Evolutionary conservation across 2,888 invertebrate genomes (phyloP).

Genomic region (Drosophila melanosoma): DNA sequence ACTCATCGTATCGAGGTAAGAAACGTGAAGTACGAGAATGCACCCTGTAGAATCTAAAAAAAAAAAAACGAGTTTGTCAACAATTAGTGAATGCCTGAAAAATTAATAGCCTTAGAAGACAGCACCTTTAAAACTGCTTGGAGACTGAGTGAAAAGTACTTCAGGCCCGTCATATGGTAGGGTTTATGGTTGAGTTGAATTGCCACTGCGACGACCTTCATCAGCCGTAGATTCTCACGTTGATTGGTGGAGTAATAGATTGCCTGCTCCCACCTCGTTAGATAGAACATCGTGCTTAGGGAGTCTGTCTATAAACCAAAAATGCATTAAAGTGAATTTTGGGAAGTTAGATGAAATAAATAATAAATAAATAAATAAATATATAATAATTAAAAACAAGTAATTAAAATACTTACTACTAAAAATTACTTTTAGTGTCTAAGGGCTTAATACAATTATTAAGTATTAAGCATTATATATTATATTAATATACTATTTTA

Average conservation of each 20-base stretch:
- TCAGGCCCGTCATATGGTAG: slow-evolving; percentile 71
- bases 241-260: slow-evolving; percentile 65
- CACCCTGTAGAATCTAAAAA: slow-evolving; percentile 74
- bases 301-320: slow-evolving; percentile 62
- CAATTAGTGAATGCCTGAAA: neutral
- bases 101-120: too few species aligned
- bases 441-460: neutral
- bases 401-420: neutral
- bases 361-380: too few species aligned
- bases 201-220: slow-evolving; percentile 70
- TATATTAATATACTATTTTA: neutral
- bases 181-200: slow-evolving; percentile 71
- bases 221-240: slow-evolving; percentile 65
- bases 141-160: slow-evolving; percentile 76
- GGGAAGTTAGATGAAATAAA: neutral
- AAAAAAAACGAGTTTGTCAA: slow-evolving; percentile 2
- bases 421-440: neutral
- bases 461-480: neutral
- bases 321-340: neutral
- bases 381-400: neutral
- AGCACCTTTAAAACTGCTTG: slow-evolving; percentile 67
- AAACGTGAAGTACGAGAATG: slow-evolving; percentile 81
- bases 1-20: slow-evolving; percentile 73
- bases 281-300: slow-evolving; percentile 76
- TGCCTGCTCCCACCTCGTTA: slow-evolving; percentile 72